phyloP scores from a whole-genome alignment of 2,888 invertebrate genomes.

The Clitarchus hookeri region DNA sequence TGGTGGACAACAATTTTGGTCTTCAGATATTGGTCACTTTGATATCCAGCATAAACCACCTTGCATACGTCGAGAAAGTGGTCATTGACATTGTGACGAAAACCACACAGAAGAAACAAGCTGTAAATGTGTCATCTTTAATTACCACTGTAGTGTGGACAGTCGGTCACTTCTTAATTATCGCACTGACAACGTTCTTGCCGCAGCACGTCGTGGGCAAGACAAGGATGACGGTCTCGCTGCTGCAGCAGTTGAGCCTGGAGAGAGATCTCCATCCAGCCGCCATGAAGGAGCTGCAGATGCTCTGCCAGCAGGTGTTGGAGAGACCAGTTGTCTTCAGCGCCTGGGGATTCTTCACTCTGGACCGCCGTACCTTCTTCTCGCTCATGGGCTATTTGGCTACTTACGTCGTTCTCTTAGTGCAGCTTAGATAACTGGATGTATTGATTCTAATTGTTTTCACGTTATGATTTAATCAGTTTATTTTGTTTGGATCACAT shows the following conservation, averaged over 20 bases:
- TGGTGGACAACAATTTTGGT: not conserved
- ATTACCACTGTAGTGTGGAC: too few relatives aligned
- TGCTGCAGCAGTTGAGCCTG: not conserved
- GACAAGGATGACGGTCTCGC: not conserved
- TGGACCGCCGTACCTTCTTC: not conserved
- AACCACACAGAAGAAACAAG: too few relatives aligned
- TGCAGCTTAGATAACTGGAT: not conserved
- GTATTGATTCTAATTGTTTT: too few relatives aligned
- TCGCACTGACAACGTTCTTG: not conserved
- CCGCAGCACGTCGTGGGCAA: not conserved
- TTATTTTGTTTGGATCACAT: too few relatives aligned
- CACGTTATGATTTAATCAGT: too few relatives aligned
- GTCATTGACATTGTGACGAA: too few relatives aligned
- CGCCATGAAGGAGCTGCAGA: not conserved
- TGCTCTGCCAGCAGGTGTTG: not conserved
- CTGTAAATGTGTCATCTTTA: too few relatives aligned
- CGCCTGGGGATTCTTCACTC: conserved; percentile 1
- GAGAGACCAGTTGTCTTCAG: not conserved
- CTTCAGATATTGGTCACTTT: not conserved
- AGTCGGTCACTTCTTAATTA: not conserved
- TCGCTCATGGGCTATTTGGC: not conserved
- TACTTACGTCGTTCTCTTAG: not conserved
- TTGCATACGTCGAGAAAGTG: not conserved
- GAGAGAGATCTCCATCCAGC: not conserved
- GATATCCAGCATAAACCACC: not conserved